Percentiles rank a stretch among this genome's conserved stretches.
Evolutionary conservation across 2,888 invertebrate genomes (phyloP).

Genomic region (Villa cingulata): DNA sequence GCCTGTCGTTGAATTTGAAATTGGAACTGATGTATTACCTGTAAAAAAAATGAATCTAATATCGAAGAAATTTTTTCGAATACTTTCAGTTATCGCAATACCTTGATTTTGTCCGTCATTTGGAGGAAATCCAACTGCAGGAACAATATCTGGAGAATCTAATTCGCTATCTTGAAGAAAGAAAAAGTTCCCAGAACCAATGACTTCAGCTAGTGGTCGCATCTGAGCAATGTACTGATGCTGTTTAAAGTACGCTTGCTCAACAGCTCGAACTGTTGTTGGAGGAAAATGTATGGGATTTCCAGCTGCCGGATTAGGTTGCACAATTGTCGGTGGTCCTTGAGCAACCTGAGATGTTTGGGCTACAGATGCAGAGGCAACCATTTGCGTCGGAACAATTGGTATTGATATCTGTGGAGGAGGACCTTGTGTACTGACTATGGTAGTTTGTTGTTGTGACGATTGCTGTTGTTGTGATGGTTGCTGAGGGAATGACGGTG

Average conservation of each 20-base stretch:
- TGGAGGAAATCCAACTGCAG: slow-evolving; percentile 20
- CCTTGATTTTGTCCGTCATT: slow-evolving; percentile 12
- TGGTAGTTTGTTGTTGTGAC: slow-evolving; percentile 15
- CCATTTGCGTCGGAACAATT: slow-evolving; percentile 12
- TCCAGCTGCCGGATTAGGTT: slow-evolving; percentile 17
- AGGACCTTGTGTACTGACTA: slow-evolving; percentile 1
- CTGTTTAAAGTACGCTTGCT: slow-evolving; percentile 48
- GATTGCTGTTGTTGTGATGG: slow-evolving; percentile 16
- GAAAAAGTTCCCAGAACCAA: slow-evolving; percentile 63
- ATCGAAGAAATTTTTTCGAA: no score
- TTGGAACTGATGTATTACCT: slow-evolving; percentile 6
- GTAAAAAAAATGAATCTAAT: background rate
- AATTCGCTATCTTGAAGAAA: slow-evolving; percentile 85
- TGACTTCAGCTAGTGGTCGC: slow-evolving; percentile 59
- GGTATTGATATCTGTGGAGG: slow-evolving; percentile 11
- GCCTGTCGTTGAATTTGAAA: slow-evolving; percentile 3
- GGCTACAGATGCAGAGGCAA: slow-evolving; percentile 1
- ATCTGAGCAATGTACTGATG: slow-evolving; percentile 42
- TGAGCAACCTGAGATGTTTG: slow-evolving; percentile 13
- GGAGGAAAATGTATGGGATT: slow-evolving; percentile 33
- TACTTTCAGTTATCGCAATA: background rate
- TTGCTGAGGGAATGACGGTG: slow-evolving; percentile 40
- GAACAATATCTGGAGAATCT: slow-evolving; percentile 50
- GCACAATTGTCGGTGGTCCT: slow-evolving; percentile 15
- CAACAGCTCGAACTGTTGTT: slow-evolving; percentile 47